Base-by-base conservation (phyloP, 2,888 invertebrate genomes). In the Alitta virens region DNA sequence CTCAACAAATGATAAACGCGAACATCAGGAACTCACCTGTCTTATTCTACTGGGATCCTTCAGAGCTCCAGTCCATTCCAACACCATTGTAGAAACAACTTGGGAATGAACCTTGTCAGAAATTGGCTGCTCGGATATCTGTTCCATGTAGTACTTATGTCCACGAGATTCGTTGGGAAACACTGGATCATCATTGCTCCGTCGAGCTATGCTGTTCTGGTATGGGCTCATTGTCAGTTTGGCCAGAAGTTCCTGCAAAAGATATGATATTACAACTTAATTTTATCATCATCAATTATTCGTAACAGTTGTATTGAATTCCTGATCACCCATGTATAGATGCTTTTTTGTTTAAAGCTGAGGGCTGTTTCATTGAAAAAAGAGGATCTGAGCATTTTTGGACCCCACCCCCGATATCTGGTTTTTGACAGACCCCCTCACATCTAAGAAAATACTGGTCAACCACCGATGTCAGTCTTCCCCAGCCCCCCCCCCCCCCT, bases 91-190 rank as follows among this genome's bases (percentile, higher is more conserved):
- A 12, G 66, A 68, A 9, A 72, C 69, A n/a, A 62, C 61, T 46
- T 66, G 64, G 1, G 60, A 49, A 16, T 60, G 51, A 60, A 67
- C 66, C n/a, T 63, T 59, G 7, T 63, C 56, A 2, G 64, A 53
- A n/a, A 58, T 43, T 16, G 33, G 43, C 56, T 53, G 50, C 26
- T 49, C 25, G 1, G 55, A 51, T 7, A 61, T 65, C 49, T 75
- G 66, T 46, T 74, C 72, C 27, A 78, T 61, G 64, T 72, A 78
- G 62, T 79, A 80, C 61, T 72, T 74, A 60, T 71, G 63, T 12
- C 73, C 75, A 12, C 75, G 61, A 1, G 60, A 62, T n/a, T 67
- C 67, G 51, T 74, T 64, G 0, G 74, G 72, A 64, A 79, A 80
- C 5, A 79, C 51, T 24, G 27, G 21, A 16, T 51, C 59, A 24